Percentiles rank a stretch among this genome's conserved stretches.
Conservation (phyloP, 2,888 invertebrate species). For the Germaria angustata region DNA sequence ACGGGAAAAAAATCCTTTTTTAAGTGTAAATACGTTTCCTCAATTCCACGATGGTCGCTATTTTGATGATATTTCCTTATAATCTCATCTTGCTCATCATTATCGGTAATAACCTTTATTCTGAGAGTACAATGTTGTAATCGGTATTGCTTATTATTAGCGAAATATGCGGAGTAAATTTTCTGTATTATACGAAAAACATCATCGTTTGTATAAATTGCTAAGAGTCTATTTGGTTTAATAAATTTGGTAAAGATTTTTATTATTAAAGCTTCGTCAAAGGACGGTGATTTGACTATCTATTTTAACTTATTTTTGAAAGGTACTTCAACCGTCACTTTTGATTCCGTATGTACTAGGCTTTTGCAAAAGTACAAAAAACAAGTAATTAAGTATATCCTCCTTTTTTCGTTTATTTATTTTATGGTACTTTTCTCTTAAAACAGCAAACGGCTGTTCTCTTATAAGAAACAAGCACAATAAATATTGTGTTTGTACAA, state of each 20-base stretch:
- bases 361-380: too few relatives aligned
- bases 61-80: conserved; percentile 21
- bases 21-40: conserved; percentile 5
- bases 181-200: not conserved
- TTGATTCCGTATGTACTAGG: not conserved
- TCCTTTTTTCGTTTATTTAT: too few relatives aligned
- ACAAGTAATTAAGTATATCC: too few relatives aligned
- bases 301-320: not conserved
- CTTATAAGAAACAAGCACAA: too few relatives aligned
- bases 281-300: not conserved
- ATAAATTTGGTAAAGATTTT: conserved; percentile 25
- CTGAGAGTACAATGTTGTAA: not conserved
- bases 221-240: conserved; percentile 11
- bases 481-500: too few relatives aligned
- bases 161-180: not conserved
- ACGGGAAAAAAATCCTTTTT: not conserved
- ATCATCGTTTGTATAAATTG: not conserved
- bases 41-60: conserved; percentile 22
- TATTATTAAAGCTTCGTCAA: conserved; percentile 10
- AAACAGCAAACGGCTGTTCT: too few relatives aligned
- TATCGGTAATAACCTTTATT: too few relatives aligned
- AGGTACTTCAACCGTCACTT: conserved; percentile 22
- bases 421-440: too few relatives aligned
- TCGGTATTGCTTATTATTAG: not conserved
- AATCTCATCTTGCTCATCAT: not conserved